Evolutionary conservation across 2,113 vertebrate species (phyloP).

Genomic region (Sciurus niger): DNA sequence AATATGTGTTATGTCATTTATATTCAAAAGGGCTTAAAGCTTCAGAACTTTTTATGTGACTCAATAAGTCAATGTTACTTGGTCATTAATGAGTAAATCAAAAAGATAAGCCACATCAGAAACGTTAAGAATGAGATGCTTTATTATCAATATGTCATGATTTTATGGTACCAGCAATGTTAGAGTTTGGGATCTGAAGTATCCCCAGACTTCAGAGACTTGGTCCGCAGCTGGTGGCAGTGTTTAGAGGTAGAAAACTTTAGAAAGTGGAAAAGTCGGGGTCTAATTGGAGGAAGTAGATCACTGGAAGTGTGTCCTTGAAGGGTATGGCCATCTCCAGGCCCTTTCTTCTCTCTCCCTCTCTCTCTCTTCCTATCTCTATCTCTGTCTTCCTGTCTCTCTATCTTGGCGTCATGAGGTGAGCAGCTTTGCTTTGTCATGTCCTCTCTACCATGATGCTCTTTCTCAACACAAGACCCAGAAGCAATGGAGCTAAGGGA

Average conservation of each 20-base stretch:
- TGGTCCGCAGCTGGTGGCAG: background rate
- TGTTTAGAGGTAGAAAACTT: background rate
- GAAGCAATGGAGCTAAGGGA: background rate
- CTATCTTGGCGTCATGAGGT: background rate
- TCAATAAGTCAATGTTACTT: slow-evolving; percentile 6
- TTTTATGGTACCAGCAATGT: background rate
- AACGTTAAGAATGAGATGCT: background rate
- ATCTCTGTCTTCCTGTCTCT: no score
- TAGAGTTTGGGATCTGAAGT: background rate
- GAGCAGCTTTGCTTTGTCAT: background rate
- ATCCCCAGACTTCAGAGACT: background rate
- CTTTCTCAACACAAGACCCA: background rate
- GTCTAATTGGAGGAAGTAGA: background rate
- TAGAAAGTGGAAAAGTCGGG: background rate
- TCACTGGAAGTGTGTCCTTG: background rate
- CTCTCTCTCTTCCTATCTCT: background rate
- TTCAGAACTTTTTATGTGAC: slow-evolving; percentile 23
- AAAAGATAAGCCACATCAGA: background rate
- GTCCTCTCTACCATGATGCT: background rate
- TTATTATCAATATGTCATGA: slow-evolving; percentile 17
- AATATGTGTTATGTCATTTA: slow-evolving; percentile 26
- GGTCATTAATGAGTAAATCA: background rate
- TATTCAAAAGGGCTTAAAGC: background rate
- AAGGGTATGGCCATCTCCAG: background rate
- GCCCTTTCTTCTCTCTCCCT: no score